These are phyloP conservation scores for Cygnus buccinator DNA, from an alignment of 2,113 vertebrate species.

Conservation along the genomic window DNA sequence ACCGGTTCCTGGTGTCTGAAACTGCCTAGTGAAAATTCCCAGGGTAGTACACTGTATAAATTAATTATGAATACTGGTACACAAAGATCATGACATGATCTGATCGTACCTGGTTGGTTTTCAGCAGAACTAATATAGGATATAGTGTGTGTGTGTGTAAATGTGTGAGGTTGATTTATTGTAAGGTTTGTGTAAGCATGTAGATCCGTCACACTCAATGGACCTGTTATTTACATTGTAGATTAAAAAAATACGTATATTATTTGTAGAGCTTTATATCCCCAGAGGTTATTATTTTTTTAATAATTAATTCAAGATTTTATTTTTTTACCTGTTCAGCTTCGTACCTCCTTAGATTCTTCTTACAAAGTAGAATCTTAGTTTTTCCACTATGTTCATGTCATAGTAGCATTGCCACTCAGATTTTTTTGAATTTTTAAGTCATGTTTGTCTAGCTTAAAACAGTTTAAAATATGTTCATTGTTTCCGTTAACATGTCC, in stretches of 20 bases:
- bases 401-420: neutral
- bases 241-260: neutral
- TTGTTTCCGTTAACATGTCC: neutral
- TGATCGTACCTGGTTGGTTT: neutral
- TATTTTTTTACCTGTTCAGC: neutral
- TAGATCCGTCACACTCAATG: neutral
- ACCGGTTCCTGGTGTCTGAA: neutral
- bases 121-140: neutral
- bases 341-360: neutral
- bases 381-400: neutral
- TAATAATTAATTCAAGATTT: neutral
- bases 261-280: neutral
- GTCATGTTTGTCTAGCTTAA: neutral
- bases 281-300: neutral
- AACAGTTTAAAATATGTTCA: neutral
- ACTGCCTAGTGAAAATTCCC: neutral
- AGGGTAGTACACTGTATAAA: neutral
- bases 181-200: neutral
- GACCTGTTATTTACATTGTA: neutral
- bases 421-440: neutral
- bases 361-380: neutral
- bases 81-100: neutral
- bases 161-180: neutral
- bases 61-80: neutral
- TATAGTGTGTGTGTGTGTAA: neutral